Percentiles rank a stretch among this genome's conserved stretches.
Conservation (phyloP, 1,140 invertebrate genomes). For the Lutraria rhynchaena region DNA sequence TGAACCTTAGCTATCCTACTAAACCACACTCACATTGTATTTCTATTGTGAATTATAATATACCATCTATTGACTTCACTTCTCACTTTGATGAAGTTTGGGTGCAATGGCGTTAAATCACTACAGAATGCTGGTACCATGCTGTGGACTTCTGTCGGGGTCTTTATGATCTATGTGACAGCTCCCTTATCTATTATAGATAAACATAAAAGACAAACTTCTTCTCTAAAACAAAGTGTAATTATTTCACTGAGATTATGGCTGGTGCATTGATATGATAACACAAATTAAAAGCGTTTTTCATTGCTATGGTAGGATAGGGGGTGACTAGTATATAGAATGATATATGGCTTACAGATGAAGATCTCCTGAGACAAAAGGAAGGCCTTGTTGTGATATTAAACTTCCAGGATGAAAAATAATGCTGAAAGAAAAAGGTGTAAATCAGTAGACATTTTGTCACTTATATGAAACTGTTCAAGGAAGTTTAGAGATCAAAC, state of each 20-base stretch:
- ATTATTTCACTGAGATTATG: slow-evolving; percentile 38
- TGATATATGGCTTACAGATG: slow-evolving; percentile 36
- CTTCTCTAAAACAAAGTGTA: slow-evolving; percentile 42
- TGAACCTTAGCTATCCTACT: too few relatives aligned
- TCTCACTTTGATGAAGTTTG: too few relatives aligned
- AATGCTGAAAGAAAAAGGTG: neutral
- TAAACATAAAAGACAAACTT: slow-evolving; percentile 55
- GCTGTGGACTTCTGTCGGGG: slow-evolving; percentile 6
- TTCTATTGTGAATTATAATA: too few relatives aligned
- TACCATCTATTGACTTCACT: too few relatives aligned
- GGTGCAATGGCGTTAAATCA: too few relatives aligned
- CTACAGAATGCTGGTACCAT: slow-evolving; percentile 38
- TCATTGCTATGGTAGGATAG: slow-evolving; percentile 10
- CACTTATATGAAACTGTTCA: too few relatives aligned
- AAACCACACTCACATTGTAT: too few relatives aligned
- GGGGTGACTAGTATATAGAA: neutral
- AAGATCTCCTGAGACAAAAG: slow-evolving; percentile 16
- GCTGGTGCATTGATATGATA: slow-evolving; percentile 21
- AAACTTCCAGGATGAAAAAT: slow-evolving; percentile 28
- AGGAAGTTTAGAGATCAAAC: too few relatives aligned
- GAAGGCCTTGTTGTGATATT: neutral
- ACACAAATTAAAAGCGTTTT: slow-evolving; percentile 39
- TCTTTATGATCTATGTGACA: slow-evolving; percentile 57
- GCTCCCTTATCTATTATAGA: slow-evolving; percentile 36
- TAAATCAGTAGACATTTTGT: too few relatives aligned